phyloP scores from a whole-genome alignment of 2,888 invertebrate species.

The Formica aserva region DNA sequence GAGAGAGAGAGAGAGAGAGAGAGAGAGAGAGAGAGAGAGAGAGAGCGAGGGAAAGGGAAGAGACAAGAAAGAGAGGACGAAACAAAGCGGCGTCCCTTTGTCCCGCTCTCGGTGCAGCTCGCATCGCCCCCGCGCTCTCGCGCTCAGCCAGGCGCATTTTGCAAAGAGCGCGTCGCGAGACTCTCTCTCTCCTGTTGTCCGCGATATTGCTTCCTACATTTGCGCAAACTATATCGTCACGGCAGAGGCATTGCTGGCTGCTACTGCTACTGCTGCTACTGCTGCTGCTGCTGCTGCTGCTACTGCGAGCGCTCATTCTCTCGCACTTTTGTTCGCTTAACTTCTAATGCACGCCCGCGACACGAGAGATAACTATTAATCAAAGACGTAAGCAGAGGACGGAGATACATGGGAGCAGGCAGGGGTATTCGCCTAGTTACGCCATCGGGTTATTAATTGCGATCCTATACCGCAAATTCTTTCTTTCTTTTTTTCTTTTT shows the following conservation, averaged over 20 bases:
- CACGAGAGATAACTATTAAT: conserved; percentile 49
- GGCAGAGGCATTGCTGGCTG: conserved; percentile 8
- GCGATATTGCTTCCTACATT: conserved; percentile 56
- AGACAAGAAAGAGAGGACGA: conserved; percentile 61
- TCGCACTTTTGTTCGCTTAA: conserved; percentile 47
- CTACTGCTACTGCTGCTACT: neutral
- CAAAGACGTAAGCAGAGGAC: conserved; percentile 35
- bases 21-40: conserved; percentile 33
- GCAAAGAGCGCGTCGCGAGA: conserved; percentile 70
- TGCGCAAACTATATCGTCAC: conserved; percentile 52
- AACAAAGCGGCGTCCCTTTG: conserved; percentile 77
- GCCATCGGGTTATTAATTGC: conserved; percentile 16
- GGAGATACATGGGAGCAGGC: neutral
- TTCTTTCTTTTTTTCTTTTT: neutral
- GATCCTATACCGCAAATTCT: neutral
- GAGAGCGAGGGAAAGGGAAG: conserved; percentile 34
- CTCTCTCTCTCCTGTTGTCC: conserved; percentile 55
- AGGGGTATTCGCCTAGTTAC: neutral
- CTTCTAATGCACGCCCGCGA: conserved; percentile 43
- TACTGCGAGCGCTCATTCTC: neutral
- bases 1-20: neutral
- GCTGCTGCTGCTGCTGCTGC: neutral
- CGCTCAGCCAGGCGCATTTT: conserved; percentile 66
- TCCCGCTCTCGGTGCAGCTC: conserved; percentile 68
- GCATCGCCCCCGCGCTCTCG: conserved; percentile 19